A percentile compares a stretch with the other conserved stretches of the same genome.
Evolutionary conservation across 2,888 invertebrate species (phyloP).

Genomic region (Candidula unifasciata): DNA sequence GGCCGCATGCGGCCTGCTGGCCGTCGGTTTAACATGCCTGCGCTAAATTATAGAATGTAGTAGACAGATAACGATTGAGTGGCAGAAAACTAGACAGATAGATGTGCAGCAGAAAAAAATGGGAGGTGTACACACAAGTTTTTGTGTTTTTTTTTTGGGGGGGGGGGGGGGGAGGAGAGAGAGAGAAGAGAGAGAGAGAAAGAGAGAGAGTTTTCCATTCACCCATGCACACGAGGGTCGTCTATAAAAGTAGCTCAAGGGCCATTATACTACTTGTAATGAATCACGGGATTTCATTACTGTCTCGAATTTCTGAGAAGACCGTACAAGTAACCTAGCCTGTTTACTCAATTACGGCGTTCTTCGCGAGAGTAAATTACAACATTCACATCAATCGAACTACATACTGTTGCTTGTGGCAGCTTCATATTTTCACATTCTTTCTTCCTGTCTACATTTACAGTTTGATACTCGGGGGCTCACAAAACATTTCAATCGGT

Average conservation of each 20-base stretch:
- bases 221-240: background rate
- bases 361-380: constrained; percentile 11
- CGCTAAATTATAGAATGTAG: no score
- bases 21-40: no score
- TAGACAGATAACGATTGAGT: no score
- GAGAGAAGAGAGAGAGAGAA: background rate
- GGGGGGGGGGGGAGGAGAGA: no score
- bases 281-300: constrained; percentile 31
- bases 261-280: constrained; percentile 23
- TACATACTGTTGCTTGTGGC: background rate
- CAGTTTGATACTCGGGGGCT: background rate
- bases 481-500: background rate
- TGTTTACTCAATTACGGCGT: constrained; percentile 24
- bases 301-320: constrained; percentile 6
- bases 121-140: no score
- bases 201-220: background rate
- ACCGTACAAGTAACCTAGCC: background rate
- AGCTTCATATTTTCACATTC: background rate
- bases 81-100: no score
- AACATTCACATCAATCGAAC: constrained; percentile 1
- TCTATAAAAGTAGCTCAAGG: constrained; percentile 22
- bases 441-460: constrained; percentile 3
- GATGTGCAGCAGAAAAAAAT: no score
- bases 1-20: no score
- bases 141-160: no score